These are phyloP conservation scores for Tetragonisca angustula DNA, from an alignment of 2,888 invertebrate species.

Conservation along the genomic window DNA sequence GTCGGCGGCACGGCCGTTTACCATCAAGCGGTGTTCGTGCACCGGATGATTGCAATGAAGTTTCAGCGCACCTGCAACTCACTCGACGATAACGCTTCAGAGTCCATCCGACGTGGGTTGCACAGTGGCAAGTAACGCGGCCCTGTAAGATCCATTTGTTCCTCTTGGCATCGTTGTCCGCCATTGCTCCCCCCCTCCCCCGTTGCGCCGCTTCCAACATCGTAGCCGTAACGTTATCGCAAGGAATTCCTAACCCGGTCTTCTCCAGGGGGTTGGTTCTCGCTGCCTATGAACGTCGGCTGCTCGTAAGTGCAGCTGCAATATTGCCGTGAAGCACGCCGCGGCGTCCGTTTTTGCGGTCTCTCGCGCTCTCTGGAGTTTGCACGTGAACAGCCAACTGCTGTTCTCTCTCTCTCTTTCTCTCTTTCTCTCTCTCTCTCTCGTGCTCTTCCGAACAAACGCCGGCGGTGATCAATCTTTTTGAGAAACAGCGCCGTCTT, in stretches of 20 bases:
- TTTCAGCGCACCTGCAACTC: constrained; percentile 56
- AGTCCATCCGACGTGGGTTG: constrained; percentile 46
- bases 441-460: not conserved
- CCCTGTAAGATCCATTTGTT: constrained; percentile 60
- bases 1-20: constrained; percentile 17
- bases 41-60: constrained; percentile 58
- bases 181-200: constrained; percentile 35
- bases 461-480: constrained; percentile 47
- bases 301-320: constrained; percentile 59
- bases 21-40: constrained; percentile 51
- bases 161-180: constrained; percentile 53
- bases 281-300: constrained; percentile 37
- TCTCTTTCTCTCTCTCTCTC: not conserved
- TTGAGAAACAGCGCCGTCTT: constrained; percentile 17
- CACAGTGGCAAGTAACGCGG: constrained; percentile 46
- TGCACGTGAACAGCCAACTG: constrained; percentile 2
- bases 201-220: not conserved
- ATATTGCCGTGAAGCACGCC: constrained; percentile 60
- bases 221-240: constrained; percentile 52
- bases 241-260: constrained; percentile 34
- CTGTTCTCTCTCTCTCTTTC: not conserved
- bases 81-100: constrained; percentile 56
- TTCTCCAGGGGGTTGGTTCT: constrained; percentile 2
- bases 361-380: constrained; percentile 24
- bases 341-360: constrained; percentile 42